These are phyloP conservation scores for Oncorhynchus nerka DNA, from an alignment of 2,113 vertebrate genomes.

Conservation along the genomic window DNA sequence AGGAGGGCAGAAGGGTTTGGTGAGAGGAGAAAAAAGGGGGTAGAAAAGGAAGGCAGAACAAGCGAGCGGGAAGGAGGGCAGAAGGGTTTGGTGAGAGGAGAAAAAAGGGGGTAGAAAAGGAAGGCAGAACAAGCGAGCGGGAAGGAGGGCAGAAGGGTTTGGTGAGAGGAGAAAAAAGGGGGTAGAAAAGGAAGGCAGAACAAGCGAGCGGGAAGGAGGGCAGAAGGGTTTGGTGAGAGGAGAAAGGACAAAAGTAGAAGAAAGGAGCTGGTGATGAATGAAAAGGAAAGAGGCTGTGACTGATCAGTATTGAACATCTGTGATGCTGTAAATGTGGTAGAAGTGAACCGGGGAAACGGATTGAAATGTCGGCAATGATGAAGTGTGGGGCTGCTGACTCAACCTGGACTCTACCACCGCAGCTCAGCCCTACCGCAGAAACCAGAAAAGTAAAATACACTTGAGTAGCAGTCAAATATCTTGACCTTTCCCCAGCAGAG, in stretches of 20 bases:
- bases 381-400: slow-evolving; percentile 53
- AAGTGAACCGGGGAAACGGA: slow-evolving; percentile 63
- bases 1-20: too few relatives aligned
- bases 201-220: slow-evolving; percentile 20
- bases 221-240: slow-evolving; percentile 13
- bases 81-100: too few relatives aligned
- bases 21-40: neutral
- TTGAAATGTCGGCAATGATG: slow-evolving; percentile 73
- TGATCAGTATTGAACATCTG: slow-evolving; percentile 69
- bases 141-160: slow-evolving; percentile 21
- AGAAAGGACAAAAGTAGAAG: slow-evolving; percentile 23
- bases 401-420: slow-evolving; percentile 42
- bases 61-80: slow-evolving; percentile 24
- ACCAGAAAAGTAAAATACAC: slow-evolving; percentile 50
- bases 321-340: slow-evolving; percentile 64
- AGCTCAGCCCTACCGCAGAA: slow-evolving; percentile 48
- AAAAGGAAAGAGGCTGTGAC: slow-evolving; percentile 63
- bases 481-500: slow-evolving; percentile 51
- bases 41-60: slow-evolving; percentile 4
- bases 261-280: slow-evolving; percentile 67
- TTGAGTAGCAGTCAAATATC: slow-evolving; percentile 61
- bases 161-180: slow-evolving; percentile 1
- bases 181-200: slow-evolving; percentile 1
- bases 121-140: slow-evolving; percentile 13
- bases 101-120: neutral